phyloP scores from a whole-genome alignment of 2,113 vertebrate genomes.

The Podarcis cretensis region DNA sequence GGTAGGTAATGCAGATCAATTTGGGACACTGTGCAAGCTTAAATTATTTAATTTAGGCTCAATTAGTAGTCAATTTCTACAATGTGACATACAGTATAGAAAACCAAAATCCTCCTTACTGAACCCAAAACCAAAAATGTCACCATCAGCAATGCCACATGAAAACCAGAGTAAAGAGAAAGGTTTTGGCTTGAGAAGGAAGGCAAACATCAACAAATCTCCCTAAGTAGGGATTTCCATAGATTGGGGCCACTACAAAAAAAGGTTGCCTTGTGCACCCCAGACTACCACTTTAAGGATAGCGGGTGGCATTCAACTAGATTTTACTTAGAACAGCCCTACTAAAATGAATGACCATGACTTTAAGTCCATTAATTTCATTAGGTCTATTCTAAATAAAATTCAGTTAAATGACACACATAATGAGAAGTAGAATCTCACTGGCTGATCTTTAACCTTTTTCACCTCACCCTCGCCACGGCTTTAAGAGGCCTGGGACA shows the following conservation, averaged over 20 bases:
- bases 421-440: neutral
- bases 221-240: neutral
- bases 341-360: too few species aligned
- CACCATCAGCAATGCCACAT: neutral
- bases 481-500: too few species aligned
- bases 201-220: neutral
- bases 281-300: neutral
- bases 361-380: too few species aligned
- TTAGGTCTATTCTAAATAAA: too few species aligned
- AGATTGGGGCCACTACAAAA: neutral
- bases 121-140: neutral
- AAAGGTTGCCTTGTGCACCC: neutral
- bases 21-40: neutral
- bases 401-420: too few species aligned
- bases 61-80: too few species aligned
- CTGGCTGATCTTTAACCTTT: neutral
- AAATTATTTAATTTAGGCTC: neutral
- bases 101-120: too few species aligned
- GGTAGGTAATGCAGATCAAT: neutral
- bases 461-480: too few species aligned
- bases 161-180: neutral
- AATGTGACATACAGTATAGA: neutral
- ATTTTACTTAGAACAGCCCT: too few species aligned
- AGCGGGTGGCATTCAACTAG: too few species aligned
- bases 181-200: too few species aligned